Conservation (phyloP, 64 coral and sea anemone genomes). For the Astreopora myriophthalma region DNA sequence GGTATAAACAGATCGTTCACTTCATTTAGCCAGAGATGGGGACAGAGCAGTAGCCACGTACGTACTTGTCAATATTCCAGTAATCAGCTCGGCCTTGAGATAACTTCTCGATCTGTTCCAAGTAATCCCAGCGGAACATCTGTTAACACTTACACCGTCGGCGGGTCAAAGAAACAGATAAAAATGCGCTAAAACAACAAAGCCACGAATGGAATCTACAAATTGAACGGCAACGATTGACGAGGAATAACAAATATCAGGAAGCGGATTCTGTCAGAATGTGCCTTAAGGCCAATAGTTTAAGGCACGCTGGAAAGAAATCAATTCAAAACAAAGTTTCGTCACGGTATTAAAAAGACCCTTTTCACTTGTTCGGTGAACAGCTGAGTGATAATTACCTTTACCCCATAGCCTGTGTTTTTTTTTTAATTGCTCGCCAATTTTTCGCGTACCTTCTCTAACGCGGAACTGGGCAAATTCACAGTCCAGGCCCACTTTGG, state of each 20-base stretch:
- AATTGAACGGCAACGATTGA: conserved; percentile 21
- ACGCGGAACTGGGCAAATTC: no score
- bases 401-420: no score
- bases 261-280: background rate
- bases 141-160: background rate
- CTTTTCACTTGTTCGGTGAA: no score
- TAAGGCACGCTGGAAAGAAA: background rate
- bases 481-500: no score
- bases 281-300: background rate
- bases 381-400: background rate
- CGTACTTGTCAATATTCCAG: no score
- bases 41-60: no score
- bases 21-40: background rate
- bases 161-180: background rate
- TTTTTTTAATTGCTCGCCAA: no score
- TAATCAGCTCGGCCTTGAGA: no score
- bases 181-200: background rate
- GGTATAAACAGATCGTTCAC: background rate
- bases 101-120: background rate
- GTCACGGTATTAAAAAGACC: no score
- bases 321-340: background rate
- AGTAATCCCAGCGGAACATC: background rate
- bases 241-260: background rate
- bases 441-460: no score
- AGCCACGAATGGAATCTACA: conserved; percentile 7